Conservation (phyloP, 2,888 invertebrate genomes). For the Thymelicus lineola region DNA sequence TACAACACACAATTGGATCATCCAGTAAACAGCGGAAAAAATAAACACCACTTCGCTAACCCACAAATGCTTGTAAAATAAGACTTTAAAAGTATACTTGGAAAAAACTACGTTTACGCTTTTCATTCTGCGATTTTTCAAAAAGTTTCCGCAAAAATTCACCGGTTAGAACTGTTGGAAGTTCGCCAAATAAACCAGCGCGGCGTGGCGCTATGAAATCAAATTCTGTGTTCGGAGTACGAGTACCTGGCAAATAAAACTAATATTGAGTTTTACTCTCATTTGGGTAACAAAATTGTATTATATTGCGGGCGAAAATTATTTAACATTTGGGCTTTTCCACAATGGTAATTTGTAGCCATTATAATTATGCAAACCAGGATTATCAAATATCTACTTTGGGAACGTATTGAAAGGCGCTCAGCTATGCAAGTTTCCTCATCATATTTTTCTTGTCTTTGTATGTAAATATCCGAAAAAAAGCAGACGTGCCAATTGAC, state of each 20-base stretch:
- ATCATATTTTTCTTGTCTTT: no score
- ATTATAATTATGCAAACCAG: no score
- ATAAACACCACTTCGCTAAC: slow-evolving; percentile 6
- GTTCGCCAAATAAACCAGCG: slow-evolving; percentile 22
- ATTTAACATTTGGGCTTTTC: no score
- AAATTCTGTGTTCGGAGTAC: slow-evolving; percentile 18
- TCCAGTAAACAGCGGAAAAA: neutral
- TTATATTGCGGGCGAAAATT: neutral
- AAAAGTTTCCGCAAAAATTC: slow-evolving; percentile 31
- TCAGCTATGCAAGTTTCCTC: no score
- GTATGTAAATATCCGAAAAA: no score
- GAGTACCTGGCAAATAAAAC: slow-evolving; percentile 18
- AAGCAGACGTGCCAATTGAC: no score
- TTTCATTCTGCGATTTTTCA: slow-evolving; percentile 31
- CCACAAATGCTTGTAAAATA: slow-evolving; percentile 31
- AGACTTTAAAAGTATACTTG: slow-evolving; percentile 30
- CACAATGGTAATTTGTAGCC: no score
- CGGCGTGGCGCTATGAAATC: slow-evolving; percentile 22
- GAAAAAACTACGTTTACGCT: slow-evolving; percentile 22
- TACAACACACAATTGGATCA: neutral
- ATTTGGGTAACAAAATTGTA: neutral
- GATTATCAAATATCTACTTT: no score
- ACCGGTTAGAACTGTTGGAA: slow-evolving; percentile 18
- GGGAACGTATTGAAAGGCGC: no score
- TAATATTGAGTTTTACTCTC: slow-evolving; percentile 16